Evolutionary conservation across 2,797 vertebrate species (phyloP).

Genomic region (Tokudaia tokunoshimensis): DNA sequence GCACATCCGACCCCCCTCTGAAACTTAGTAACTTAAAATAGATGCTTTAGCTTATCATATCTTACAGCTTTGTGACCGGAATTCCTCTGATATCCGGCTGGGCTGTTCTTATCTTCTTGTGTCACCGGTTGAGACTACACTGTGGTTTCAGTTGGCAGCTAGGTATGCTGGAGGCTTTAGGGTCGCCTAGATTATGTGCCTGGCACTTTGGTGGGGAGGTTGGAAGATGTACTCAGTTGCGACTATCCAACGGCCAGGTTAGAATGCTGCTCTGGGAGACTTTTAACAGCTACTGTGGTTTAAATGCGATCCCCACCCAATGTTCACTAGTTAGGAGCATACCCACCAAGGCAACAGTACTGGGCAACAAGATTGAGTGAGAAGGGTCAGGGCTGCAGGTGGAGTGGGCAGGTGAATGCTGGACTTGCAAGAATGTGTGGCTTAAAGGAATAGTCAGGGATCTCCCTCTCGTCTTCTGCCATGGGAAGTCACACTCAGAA

Average conservation of each 20-base stretch:
- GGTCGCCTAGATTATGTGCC: neutral
- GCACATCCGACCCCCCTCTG: neutral
- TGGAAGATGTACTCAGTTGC: neutral
- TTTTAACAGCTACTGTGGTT: neutral
- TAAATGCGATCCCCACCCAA: neutral
- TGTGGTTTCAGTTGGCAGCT: neutral
- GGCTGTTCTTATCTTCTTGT: neutral
- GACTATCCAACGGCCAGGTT: neutral
- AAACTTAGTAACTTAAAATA: neutral
- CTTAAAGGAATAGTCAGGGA: too few species aligned
- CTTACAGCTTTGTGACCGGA: neutral
- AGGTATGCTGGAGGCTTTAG: neutral
- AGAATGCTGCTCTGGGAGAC: neutral
- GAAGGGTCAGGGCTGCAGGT: neutral
- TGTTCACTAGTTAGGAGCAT: neutral
- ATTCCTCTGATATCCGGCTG: neutral
- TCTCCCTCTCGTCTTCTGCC: neutral
- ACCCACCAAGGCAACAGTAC: neutral
- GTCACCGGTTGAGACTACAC: neutral
- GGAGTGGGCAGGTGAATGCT: accelerated
- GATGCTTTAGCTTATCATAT: neutral
- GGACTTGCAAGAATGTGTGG: neutral
- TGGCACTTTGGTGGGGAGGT: neutral
- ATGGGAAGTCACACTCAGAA: neutral
- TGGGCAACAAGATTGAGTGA: neutral